Evolutionary conservation across 1,140 invertebrate genomes (phyloP), one percentile per base, ranked within the genome.

Genomic region (Dendroctonus valens): DNA sequence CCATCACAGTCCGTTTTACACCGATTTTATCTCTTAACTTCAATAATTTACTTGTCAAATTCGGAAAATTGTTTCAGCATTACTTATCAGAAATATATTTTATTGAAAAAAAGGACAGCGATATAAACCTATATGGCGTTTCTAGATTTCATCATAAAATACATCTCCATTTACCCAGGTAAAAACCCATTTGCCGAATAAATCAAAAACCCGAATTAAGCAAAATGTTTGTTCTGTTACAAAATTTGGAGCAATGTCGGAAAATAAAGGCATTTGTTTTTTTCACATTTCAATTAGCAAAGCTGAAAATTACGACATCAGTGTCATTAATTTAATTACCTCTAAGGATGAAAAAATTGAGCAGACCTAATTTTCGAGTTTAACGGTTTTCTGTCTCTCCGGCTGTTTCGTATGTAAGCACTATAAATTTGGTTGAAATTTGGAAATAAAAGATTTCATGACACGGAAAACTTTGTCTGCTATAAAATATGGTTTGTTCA

Each of bases 311-410:
- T 58, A 58, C 55, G 41, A 58, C 55, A 58, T 44, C 14, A 14
- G 40, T 12, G 55, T 58, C 55, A 58, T 58, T 58, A 58, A 58
- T 58, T 55, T 58, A 58, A 58, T 58, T 58, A 58, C 40, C 11
- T 55, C 41, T n/a, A 26, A 15, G 12, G 41, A 12, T 26, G 3
- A 42, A 58, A 58, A 58, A 58, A 44, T 58, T 42, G 14, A n/a
- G n/a, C 55, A 58, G n/a, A 39, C 53, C 53, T 40, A 55, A 55
- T 55, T 55, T 41, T 12, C n/a, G 9, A 44, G 11, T 44, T 58
- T 58, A 44, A 14, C 12, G 41, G 41, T 42, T 58, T 58, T 12
- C 55, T 44, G 55, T 58, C 55, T 58, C 15, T 12, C n/a, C 41
- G 14, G 14, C 41, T 58, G 11, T 58, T 58, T 42, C 41, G 41